Conservation (phyloP, 2,113 vertebrate genomes). For the Panthera tigris region DNA sequence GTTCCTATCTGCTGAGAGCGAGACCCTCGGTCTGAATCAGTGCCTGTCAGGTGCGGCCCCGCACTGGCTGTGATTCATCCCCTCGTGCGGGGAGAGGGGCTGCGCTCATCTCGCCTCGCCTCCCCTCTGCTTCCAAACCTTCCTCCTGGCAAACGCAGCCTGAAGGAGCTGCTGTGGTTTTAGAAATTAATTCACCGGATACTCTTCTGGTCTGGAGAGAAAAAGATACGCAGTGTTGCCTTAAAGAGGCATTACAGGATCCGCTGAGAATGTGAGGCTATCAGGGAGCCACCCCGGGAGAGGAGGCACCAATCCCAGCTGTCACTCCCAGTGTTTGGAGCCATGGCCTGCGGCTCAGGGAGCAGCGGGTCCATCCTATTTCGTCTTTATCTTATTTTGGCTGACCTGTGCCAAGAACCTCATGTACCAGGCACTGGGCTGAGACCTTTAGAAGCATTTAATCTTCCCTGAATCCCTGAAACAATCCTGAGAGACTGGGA, state of each 20-base stretch:
- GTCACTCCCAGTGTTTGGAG: neutral
- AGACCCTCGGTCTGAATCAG: constrained; percentile 47
- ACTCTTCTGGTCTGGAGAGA: neutral
- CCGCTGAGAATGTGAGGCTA: neutral
- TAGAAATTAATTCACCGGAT: neutral
- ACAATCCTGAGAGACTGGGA: neutral
- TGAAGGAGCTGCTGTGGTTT: constrained; percentile 28
- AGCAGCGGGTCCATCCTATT: neutral
- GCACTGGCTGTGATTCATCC: neutral
- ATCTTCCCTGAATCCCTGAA: neutral
- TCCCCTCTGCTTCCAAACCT: neutral
- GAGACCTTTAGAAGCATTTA: neutral
- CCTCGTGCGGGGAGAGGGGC: neutral
- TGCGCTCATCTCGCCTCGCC: neutral
- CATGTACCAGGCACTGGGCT: fast-evolving
- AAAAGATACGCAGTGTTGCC: neutral
- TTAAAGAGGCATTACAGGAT: constrained; percentile 53
- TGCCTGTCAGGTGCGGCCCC: neutral
- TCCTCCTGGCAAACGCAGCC: neutral
- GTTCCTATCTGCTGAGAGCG: constrained; percentile 49
- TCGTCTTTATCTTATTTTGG: neutral
- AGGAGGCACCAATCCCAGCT: neutral
- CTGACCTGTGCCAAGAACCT: neutral
- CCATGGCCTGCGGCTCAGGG: fast-evolving
- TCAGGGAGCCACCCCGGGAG: constrained; percentile 9